phyloP scores from a whole-genome alignment of 2,888 invertebrate species.

The Epirrhoe alternata region DNA sequence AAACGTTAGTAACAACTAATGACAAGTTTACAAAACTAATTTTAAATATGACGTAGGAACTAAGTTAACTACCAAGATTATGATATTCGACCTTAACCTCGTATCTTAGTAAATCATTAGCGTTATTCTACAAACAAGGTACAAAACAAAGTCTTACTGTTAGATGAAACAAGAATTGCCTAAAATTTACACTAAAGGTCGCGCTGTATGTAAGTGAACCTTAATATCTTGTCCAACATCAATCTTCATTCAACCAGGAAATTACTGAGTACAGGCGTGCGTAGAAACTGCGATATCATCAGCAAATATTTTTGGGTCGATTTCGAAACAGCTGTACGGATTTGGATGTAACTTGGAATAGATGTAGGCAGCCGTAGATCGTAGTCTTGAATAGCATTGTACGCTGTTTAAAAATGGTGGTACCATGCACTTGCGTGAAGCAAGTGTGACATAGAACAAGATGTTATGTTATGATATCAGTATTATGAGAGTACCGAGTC shows the following conservation, averaged over 20 bases:
- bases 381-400: no score
- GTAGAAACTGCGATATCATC: neutral
- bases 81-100: neutral
- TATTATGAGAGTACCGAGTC: neutral
- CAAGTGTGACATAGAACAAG: neutral
- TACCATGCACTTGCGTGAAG: no score
- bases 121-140: neutral
- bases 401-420: no score
- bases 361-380: no score
- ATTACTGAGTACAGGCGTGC: neutral
- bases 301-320: no score
- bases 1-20: neutral
- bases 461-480: neutral
- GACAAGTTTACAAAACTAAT: neutral
- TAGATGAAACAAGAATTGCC: neutral
- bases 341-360: no score
- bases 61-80: constrained; percentile 2
- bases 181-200: neutral
- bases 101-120: neutral
- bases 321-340: no score
- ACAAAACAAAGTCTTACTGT: neutral
- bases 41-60: neutral
- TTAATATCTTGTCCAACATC: neutral
- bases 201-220: neutral
- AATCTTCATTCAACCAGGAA: neutral